These are phyloP conservation scores for Otocyon megalotis DNA, from an alignment of 2,113 vertebrate genomes.

Conservation along the genomic window DNA sequence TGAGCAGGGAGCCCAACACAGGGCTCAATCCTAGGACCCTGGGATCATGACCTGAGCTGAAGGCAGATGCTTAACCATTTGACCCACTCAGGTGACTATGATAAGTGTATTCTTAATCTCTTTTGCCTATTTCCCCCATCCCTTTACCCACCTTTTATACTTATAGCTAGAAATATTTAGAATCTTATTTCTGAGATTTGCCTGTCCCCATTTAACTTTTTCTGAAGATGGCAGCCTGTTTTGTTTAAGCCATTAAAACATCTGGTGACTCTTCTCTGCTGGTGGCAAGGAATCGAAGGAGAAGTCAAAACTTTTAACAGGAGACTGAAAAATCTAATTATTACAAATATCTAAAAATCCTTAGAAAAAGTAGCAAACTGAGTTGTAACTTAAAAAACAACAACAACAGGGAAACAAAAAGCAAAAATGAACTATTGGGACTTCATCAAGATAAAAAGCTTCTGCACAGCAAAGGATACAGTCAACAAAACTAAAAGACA, in stretches of 20 bases:
- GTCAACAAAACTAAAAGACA: no score
- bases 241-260: neutral
- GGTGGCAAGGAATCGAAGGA: neutral
- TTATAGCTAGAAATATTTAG: neutral
- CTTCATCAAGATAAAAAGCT: no score
- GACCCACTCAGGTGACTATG: no score
- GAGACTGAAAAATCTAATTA: neutral
- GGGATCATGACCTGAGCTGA: no score
- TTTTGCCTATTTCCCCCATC: neutral
- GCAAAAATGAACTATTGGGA: no score
- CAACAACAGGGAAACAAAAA: no score
- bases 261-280: neutral
- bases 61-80: no score
- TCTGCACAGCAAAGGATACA: no score
- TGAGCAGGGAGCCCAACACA: no score
- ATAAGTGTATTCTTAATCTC: neutral
- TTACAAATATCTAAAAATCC: neutral
- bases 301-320: neutral
- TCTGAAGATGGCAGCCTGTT: neutral
- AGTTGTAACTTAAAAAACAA: neutral
- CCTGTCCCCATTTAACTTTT: neutral
- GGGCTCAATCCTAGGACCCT: no score
- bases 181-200: neutral
- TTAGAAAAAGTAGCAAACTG: conserved; percentile 16
- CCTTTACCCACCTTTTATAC: neutral